Evolutionary conservation across 2,888 invertebrate species (phyloP), one percentile per base, ranked within the genome.

Genomic region (Yponomeuta malinellus): DNA sequence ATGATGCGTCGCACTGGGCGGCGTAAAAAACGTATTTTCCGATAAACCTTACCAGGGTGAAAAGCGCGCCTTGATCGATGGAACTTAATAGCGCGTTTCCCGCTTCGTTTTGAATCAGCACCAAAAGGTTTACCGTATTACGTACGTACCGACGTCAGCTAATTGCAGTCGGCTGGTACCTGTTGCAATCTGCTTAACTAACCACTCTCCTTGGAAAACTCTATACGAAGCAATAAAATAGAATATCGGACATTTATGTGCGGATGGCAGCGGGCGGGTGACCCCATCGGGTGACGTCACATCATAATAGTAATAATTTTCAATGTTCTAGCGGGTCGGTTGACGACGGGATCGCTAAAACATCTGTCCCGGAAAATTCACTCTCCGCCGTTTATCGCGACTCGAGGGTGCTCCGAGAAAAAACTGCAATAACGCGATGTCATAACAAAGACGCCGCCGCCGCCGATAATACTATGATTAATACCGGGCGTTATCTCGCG

Each of bases 401-500:
- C 83, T 85, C 79, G 86, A 87, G 89, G 89, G 89, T 59, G 89
- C 88, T 87, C 85, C 83, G 86, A 59, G 86, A 89, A 90, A 90
- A 90, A 90, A 89, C 86, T 90, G 91, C 92, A 91, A 90, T 90
- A 91, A 88, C 88, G 87, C 83, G 87, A 87, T 89, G 90, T 90
- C 90, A 91, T 91, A 91, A 91, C 91, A 91, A 85, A 90, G 91
- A 89, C 88, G 87, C 85, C 82, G 84, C 82, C 83, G 83, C 84
- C 86, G 86, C 86, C 90, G 92, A 91, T 92, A 92, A 92, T 90
- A 85, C 89, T 88, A 90, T 92, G 92, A 91, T 91, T 92, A 92
- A 92, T 92, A 90, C 92, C 84, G 84, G 79, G 84, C 90, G 86
- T 90, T 92, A 92, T 92, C 91, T 92, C 72, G 86, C 85, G 88